A percentile compares a stretch with the other conserved stretches of the same genome.
These are phyloP conservation scores for Frankliniella intonsa DNA, from an alignment of 2,888 invertebrate genomes.

Conservation along the genomic window DNA sequence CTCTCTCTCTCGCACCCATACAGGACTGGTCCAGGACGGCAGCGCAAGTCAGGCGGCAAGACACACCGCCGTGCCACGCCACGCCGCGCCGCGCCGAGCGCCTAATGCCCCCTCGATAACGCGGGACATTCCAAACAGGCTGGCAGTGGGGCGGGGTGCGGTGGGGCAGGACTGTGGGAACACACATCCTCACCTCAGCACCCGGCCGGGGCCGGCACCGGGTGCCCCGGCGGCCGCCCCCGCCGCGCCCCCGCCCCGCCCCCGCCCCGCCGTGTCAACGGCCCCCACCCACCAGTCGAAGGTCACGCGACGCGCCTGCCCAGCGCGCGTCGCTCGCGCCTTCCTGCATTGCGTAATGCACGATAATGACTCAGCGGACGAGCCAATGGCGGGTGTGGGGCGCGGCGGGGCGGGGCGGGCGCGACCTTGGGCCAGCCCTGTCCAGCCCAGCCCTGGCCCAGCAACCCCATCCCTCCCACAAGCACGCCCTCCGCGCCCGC, in stretches of 20 bases:
- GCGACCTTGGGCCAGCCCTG: too few species aligned
- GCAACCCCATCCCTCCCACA: background rate
- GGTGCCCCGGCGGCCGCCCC: background rate
- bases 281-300: background rate
- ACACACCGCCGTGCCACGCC: background rate
- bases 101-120: conserved; percentile 22
- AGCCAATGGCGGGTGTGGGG: too few species aligned
- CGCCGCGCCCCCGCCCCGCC: background rate
- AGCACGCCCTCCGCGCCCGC: background rate
- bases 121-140: conserved; percentile 14
- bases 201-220: background rate
- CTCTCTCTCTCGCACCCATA: background rate
- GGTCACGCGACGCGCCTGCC: background rate
- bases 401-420: too few species aligned
- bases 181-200: background rate
- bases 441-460: background rate
- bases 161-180: conserved; percentile 15
- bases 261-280: background rate
- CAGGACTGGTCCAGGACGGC: conserved; percentile 5
- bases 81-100: background rate
- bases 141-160: background rate
- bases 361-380: background rate
- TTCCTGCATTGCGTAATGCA: background rate
- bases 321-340: background rate
- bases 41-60: conserved; percentile 20